Percentiles rank a stretch among this genome's conserved stretches.
Evolutionary conservation across 2,888 invertebrate species (phyloP).

Genomic region (Malacosoma neustria): DNA sequence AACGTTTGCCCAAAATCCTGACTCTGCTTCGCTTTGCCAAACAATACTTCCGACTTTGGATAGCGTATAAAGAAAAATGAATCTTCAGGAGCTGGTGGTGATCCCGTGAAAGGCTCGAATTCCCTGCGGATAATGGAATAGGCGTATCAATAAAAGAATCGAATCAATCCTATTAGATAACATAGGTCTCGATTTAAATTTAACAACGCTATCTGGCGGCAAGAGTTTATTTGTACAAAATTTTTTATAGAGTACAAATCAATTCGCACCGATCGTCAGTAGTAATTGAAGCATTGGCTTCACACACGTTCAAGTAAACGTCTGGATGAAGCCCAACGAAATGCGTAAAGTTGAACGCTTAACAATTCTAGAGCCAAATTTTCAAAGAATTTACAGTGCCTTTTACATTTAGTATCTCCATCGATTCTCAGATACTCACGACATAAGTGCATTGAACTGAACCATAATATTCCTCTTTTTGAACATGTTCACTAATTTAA

Average conservation of each 20-base stretch:
- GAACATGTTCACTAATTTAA: slow-evolving; percentile 31
- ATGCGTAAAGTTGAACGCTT: too few species aligned
- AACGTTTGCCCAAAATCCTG: slow-evolving; percentile 30
- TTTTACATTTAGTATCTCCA: too few species aligned
- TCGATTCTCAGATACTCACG: slow-evolving; percentile 46
- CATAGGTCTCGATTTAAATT: not conserved
- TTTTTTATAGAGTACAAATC: too few species aligned
- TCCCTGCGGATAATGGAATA: slow-evolving; percentile 44
- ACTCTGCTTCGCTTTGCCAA: slow-evolving; percentile 38
- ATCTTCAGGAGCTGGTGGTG: slow-evolving; percentile 84
- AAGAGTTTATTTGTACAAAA: too few species aligned
- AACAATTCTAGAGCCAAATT: too few species aligned
- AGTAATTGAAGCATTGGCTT: too few species aligned
- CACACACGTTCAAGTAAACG: too few species aligned
- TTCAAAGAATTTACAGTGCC: too few species aligned
- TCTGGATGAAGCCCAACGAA: too few species aligned
- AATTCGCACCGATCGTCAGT: too few species aligned
- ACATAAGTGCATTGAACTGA: slow-evolving; percentile 42
- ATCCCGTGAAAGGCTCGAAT: slow-evolving; percentile 65
- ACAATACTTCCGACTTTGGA: slow-evolving; percentile 59
- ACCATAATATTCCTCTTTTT: slow-evolving; percentile 49
- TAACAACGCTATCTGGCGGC: slow-evolving; percentile 1
- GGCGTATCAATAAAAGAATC: not conserved
- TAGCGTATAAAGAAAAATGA: slow-evolving; percentile 82
- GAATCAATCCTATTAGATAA: not conserved